These are phyloP conservation scores for Cheilosia impressa DNA, from an alignment of 2,888 invertebrate species.

Conservation along the genomic window DNA sequence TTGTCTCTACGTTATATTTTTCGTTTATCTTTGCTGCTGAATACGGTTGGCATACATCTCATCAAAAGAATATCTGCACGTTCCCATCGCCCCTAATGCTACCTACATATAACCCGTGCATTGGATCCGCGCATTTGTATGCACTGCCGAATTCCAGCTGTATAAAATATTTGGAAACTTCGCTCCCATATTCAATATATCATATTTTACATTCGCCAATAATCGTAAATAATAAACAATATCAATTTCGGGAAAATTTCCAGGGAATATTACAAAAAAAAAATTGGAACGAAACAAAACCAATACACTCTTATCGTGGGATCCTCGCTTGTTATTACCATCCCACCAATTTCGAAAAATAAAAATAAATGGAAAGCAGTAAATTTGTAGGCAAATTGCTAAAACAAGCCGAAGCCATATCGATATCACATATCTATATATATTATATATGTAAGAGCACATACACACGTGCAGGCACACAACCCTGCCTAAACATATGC, in stretches of 20 bases:
- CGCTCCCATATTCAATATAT: slow-evolving; percentile 62
- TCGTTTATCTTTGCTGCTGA: too few relatives aligned
- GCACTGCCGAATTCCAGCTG: slow-evolving; percentile 19
- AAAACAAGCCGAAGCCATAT: slow-evolving; percentile 60
- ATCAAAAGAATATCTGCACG: neutral
- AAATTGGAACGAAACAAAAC: slow-evolving; percentile 2
- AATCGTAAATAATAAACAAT: slow-evolving; percentile 73
- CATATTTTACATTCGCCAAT: slow-evolving; percentile 56
- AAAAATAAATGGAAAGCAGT: slow-evolving; percentile 75
- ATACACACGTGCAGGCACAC: slow-evolving; percentile 30
- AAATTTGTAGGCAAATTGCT: slow-evolving; percentile 75
- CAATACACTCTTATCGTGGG: slow-evolving; percentile 28
- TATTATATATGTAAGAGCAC: neutral
- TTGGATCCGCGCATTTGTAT: slow-evolving; percentile 49
- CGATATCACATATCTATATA: too few relatives aligned
- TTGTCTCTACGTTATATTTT: too few relatives aligned
- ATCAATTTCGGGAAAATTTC: slow-evolving; percentile 64
- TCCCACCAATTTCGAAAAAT: slow-evolving; percentile 71
- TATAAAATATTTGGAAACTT: slow-evolving; percentile 9
- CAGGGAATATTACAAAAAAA: slow-evolving; percentile 33
- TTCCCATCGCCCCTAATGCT: neutral
- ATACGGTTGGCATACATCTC: too few relatives aligned
- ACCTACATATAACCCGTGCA: neutral
- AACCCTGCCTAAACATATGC: slow-evolving; percentile 54
- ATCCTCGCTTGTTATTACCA: slow-evolving; percentile 57